These are phyloP conservation scores for Equus quagga DNA, from an alignment of 2,113 vertebrate genomes.

Conservation along the genomic window DNA sequence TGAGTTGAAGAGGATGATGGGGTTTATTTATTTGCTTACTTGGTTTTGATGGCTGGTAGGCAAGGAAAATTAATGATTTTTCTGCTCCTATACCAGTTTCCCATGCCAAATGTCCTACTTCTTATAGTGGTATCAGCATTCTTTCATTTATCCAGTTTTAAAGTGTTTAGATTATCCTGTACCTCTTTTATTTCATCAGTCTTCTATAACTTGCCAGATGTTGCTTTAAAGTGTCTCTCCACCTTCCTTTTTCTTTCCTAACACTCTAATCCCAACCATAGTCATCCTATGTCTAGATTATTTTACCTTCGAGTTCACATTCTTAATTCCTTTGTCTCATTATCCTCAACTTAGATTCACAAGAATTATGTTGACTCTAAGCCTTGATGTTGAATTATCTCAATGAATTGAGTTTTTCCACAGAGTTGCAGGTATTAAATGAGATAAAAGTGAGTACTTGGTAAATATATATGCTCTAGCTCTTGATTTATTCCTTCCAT, in stretches of 20 bases:
- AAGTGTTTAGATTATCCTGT: not conserved
- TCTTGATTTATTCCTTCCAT: not conserved
- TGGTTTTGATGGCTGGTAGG: not conserved
- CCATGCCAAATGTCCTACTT: not conserved
- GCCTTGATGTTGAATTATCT: not conserved
- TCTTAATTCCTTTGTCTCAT: not conserved
- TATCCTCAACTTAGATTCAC: not conserved
- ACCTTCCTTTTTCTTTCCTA: not conserved
- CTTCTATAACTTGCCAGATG: not conserved
- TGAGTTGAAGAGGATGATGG: not conserved
- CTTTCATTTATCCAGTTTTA: not conserved
- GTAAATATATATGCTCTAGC: not conserved
- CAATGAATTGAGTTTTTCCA: not conserved
- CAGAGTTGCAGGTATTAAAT: not conserved
- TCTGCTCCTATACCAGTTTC: not conserved
- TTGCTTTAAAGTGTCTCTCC: not conserved
- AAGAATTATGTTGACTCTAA: not conserved
- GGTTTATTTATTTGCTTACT: not conserved
- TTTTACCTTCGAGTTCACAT: not conserved
- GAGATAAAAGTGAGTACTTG: not conserved
- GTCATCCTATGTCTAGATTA: not conserved
- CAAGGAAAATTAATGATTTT: not conserved
- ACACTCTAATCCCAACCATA: not conserved
- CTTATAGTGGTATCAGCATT: not conserved
- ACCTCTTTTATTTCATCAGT: not conserved